Percentiles rank a stretch among this genome's conserved stretches.
Conservation (phyloP, 2,113 vertebrate genomes). For the Mungos mungo region DNA sequence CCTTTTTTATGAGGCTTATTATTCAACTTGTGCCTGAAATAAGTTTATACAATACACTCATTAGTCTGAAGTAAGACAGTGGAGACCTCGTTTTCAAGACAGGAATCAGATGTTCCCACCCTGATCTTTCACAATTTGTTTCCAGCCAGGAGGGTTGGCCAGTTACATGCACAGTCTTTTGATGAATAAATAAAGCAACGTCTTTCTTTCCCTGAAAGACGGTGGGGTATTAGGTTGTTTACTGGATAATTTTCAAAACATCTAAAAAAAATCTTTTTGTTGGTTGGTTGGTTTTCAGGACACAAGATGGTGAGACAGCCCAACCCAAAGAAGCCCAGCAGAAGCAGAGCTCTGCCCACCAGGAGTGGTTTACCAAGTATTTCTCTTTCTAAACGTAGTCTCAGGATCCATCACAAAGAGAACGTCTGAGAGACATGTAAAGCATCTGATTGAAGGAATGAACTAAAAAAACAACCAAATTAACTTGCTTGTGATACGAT, state of each 20-base stretch:
- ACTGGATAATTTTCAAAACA: neutral
- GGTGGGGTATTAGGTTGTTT: neutral
- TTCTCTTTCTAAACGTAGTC: conserved; percentile 92
- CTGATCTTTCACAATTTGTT: neutral
- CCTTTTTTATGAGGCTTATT: neutral
- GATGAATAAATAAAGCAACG: neutral
- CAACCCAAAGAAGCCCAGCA: conserved; percentile 85
- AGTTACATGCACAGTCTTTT: neutral
- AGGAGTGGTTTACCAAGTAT: conserved; percentile 98
- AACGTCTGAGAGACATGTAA: neutral
- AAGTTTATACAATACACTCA: neutral
- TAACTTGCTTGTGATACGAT: neutral
- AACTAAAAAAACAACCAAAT: neutral
- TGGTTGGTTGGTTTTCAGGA: conserved; percentile 84
- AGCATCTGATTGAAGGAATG: neutral
- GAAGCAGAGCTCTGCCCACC: conserved; percentile 87
- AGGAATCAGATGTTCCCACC: neutral
- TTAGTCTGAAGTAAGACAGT: neutral
- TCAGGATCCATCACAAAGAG: neutral
- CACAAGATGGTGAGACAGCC: conserved; percentile 85
- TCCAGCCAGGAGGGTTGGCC: neutral
- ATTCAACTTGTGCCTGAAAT: neutral
- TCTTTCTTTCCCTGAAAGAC: neutral
- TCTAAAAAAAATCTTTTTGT: neutral
- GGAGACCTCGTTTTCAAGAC: neutral